Evolutionary conservation across 2,113 vertebrate genomes (phyloP).

Genomic region (Caretta caretta): DNA sequence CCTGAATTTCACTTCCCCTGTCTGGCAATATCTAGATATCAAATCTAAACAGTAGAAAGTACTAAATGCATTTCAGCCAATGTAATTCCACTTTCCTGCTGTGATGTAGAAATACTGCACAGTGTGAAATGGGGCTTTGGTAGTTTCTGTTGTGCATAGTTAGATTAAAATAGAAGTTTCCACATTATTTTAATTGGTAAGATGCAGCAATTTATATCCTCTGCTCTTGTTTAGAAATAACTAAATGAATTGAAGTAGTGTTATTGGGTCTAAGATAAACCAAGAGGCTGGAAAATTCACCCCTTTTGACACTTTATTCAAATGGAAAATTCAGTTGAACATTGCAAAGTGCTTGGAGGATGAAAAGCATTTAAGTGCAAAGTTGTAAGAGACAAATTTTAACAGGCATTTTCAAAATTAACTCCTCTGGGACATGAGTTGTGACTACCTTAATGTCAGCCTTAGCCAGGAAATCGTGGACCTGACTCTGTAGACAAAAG

Average conservation of each 20-base stretch:
- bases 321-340: background rate
- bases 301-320: background rate
- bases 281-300: background rate
- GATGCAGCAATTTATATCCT: background rate
- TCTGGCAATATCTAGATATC: fast-evolving
- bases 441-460: background rate
- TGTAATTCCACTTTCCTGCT: background rate
- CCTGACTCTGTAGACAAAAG: background rate
- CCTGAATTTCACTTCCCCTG: fast-evolving
- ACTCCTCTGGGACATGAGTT: background rate
- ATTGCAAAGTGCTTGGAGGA: background rate
- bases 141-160: background rate
- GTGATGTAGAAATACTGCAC: fast-evolving
- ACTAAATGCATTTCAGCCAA: background rate
- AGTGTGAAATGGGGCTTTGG: fast-evolving
- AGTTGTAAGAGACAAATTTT: background rate
- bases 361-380: background rate
- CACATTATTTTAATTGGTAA: fast-evolving
- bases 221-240: background rate
- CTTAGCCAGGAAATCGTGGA: background rate
- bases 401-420: background rate
- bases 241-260: background rate
- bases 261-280: background rate
- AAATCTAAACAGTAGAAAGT: background rate
- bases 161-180: background rate